Evolutionary conservation across 2,797 vertebrate species (phyloP).

Genomic region (Microchirus variegatus): DNA sequence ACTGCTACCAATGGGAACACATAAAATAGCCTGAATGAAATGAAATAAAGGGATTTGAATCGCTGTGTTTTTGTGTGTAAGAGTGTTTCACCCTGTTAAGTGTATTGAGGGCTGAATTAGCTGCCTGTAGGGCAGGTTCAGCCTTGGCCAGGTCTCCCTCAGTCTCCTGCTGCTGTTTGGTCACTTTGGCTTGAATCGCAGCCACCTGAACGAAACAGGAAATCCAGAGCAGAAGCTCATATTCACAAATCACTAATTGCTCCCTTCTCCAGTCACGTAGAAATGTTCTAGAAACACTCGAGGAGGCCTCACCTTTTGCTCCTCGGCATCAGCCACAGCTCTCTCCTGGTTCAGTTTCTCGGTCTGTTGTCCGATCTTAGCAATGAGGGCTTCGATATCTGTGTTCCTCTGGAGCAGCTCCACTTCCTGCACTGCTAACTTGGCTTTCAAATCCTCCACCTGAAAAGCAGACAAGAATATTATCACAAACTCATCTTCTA

Average conservation of each 20-base stretch:
- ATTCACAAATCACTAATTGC: neutral
- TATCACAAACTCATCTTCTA: too few species aligned
- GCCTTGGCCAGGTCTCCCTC: slow-evolving; percentile 83
- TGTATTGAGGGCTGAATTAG: slow-evolving; percentile 80
- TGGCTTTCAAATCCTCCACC: slow-evolving; percentile 91
- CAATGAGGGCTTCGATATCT: slow-evolving; percentile 80
- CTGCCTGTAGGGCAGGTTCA: slow-evolving; percentile 77
- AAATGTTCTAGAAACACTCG: neutral
- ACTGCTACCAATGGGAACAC: neutral
- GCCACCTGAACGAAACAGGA: slow-evolving; percentile 64
- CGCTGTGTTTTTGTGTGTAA: neutral
- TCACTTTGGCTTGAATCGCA: slow-evolving; percentile 81
- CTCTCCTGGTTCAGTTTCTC: slow-evolving; percentile 80
- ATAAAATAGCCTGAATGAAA: slow-evolving; percentile 14
- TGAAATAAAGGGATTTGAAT: slow-evolving; percentile 3
- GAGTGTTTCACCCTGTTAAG: slow-evolving; percentile 76
- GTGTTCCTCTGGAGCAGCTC: slow-evolving; percentile 89
- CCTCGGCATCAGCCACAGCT: slow-evolving; percentile 73
- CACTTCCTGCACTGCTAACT: slow-evolving; percentile 87
- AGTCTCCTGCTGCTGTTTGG: slow-evolving; percentile 80
- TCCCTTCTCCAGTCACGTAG: too few species aligned
- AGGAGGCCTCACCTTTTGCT: slow-evolving; percentile 68
- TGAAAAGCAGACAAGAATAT: slow-evolving; percentile 35
- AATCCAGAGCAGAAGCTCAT: too few species aligned
- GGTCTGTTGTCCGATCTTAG: slow-evolving; percentile 80